Evolutionary conservation across 2,797 vertebrate species (phyloP).

Genomic region (Coracias cyanogaster): DNA sequence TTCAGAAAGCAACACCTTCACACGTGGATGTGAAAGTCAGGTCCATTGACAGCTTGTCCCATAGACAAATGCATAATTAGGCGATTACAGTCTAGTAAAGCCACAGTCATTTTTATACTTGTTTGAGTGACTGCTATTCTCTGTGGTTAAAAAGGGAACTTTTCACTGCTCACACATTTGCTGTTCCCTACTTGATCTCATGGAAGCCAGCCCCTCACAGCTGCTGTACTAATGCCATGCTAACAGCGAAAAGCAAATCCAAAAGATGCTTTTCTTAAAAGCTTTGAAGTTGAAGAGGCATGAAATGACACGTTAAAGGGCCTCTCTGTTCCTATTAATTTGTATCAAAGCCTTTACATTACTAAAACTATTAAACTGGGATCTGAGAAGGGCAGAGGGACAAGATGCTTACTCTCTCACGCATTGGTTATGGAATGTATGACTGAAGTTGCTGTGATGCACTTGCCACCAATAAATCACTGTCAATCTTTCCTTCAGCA

Average conservation of each 20-base stretch:
- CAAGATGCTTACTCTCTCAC: constrained; percentile 40
- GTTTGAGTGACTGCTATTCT: neutral
- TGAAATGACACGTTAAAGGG: neutral
- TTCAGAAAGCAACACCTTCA: neutral
- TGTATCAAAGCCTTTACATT: neutral
- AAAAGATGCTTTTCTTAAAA: neutral
- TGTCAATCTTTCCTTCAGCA: constrained; percentile 75
- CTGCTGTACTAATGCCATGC: neutral
- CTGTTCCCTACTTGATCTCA: neutral
- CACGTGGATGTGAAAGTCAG: neutral
- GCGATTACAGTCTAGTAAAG: neutral
- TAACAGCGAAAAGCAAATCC: neutral
- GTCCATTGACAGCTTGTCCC: neutral
- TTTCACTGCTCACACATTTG: neutral
- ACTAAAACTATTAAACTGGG: neutral
- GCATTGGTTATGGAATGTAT: constrained; percentile 72
- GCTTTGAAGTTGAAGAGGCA: neutral
- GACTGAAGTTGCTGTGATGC: constrained; percentile 62
- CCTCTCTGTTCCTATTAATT: neutral
- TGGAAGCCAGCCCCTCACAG: neutral
- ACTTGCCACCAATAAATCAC: constrained; percentile 62
- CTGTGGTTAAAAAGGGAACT: constrained; percentile 36
- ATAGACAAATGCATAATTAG: neutral
- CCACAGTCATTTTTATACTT: neutral
- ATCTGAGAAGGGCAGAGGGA: neutral